Evolutionary conservation across 2,113 vertebrate genomes (phyloP), one percentile per base, ranked within the genome.

Genomic region (Chionodraco myersi): DNA sequence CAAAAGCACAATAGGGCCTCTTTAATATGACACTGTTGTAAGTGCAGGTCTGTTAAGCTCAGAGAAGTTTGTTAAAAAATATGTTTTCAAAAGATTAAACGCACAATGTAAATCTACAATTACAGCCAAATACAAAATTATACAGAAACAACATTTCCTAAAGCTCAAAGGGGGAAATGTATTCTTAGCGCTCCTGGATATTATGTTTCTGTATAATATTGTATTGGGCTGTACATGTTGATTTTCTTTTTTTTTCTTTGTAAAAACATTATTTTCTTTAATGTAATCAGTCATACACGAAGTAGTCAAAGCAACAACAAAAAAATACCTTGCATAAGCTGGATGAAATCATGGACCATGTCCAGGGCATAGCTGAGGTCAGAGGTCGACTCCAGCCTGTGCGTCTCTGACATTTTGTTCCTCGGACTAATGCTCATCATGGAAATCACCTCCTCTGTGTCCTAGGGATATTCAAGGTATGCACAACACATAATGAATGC

Each of bases 321-420:
- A 10, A 21, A 41, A 58, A 1, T 53, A 95, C 95, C 95, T 93
- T 94, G 93, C 84, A 95, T 94, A 3, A 87, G 62, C 23, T 92
- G 90, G 23, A 95, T 79, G 11, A 95, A 70, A 11, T 78, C 85
- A 57, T 95, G 89, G 23, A 96, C 53, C 64, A 68, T 83, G 14
- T 93, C 88, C 77, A 96, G 64, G n/a, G 94, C 92, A 6, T 72
- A 64, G 21, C 54, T 65, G 30, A 96, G 85, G 71, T 96, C 94
- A 70, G 70, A 1, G 11, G 76, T 67, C 0, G 90, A 79, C 85
- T 94, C 92, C 18, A 94, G 68, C 30, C 59, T 84, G 16, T 85
- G 58, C 14, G 89, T 53, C 11, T 79, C 60, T 23, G 76, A 12
- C 34, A 94, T 72, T 36, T 91, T 91, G 84, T 95, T 95, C 76